Evolutionary conservation across 2,888 invertebrate species (phyloP), one percentile per base, ranked within the genome.

Genomic region (Eulithis prunata): DNA sequence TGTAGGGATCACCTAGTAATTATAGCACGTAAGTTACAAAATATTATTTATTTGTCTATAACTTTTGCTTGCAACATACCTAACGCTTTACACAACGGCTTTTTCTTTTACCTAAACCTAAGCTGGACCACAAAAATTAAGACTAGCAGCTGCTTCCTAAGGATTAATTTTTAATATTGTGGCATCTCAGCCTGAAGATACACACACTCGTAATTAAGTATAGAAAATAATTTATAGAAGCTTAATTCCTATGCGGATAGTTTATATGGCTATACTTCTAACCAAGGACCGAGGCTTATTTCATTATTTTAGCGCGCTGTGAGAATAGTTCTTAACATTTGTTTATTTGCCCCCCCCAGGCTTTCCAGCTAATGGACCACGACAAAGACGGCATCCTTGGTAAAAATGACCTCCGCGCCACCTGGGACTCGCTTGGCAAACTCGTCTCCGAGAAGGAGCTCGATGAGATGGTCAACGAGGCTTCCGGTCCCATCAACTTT

Each of bases 281-380:
- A 5, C 32, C 32, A 3, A 32, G 32, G 32, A 4, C 45, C 45
- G 5, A 45, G 8, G 51, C 28, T 51, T 51, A 28, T 32, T 53
- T 12, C 12, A 32, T 12, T 51, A n/a, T 13, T 10, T 38, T 51
- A n/a, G 14, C 21, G 3, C 13, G 6, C 32, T 41, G 41, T 41
- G 12, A 38, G 4, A n/a, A 58, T 47, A 47, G n/a, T 32, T 47
- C 41, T 6, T 47, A 60, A 65, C 12, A 12, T 0, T 12, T 28
- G 6, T 13, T 51, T 7, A 36, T 46, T 52, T 53, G 11, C 54
- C 52, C 58, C 52, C 58, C 62, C 4, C 88, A 97, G 96, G 98
- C 97, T 86, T 98, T 98, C 96, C 96, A 96, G 94, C 96, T 98
- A 82, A 98, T 98, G 97, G 98, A 98, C 95, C 96, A 96, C 92